These are phyloP conservation scores for Acleris sparsana DNA, from an alignment of 2,888 invertebrate species.

Conservation along the genomic window DNA sequence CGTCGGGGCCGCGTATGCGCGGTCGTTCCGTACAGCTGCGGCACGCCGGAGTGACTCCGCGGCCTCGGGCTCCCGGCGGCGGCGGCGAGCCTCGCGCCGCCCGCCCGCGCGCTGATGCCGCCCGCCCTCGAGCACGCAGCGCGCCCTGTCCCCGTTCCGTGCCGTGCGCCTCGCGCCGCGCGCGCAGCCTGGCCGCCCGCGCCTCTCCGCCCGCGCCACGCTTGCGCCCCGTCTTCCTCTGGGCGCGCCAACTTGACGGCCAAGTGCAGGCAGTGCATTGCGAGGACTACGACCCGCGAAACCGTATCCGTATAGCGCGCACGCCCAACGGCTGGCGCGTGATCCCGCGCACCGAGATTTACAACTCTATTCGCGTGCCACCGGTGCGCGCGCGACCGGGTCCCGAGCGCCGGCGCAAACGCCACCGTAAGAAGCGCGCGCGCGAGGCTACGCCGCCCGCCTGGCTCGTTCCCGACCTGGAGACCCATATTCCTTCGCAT, in stretches of 20 bases:
- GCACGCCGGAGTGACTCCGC: constrained; percentile 77
- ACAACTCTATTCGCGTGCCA: constrained; percentile 73
- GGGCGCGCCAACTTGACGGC: constrained; percentile 92
- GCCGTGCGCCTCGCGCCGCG: constrained; percentile 45
- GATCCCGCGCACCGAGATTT: constrained; percentile 89
- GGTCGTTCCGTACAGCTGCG: constrained; percentile 77
- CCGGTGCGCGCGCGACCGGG: constrained; percentile 50
- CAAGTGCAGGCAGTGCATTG: constrained; percentile 92
- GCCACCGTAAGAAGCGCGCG: constrained; percentile 39
- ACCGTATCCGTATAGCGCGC: constrained; percentile 92
- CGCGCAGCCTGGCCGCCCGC: constrained; percentile 61
- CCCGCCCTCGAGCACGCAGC: constrained; percentile 66
- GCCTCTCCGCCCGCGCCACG: constrained; percentile 72
- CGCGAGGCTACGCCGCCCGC: constrained; percentile 45
- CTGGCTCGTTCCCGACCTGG: constrained; percentile 81
- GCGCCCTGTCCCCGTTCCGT: constrained; percentile 64
- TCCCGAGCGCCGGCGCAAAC: constrained; percentile 43
- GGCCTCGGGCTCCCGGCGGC: constrained; percentile 76
- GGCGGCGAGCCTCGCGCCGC: constrained; percentile 81
- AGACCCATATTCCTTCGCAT: constrained; percentile 85
- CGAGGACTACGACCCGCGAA: constrained; percentile 94
- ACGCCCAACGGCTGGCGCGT: constrained; percentile 92
- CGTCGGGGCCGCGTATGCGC: constrained; percentile 80
- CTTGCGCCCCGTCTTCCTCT: constrained; percentile 92
- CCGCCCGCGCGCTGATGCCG: constrained; percentile 86